These are phyloP conservation scores for Theonella swinhoei DNA, from an alignment of 37 sponge, comb jelly and placozoan genomes.

Conservation along the genomic window DNA sequence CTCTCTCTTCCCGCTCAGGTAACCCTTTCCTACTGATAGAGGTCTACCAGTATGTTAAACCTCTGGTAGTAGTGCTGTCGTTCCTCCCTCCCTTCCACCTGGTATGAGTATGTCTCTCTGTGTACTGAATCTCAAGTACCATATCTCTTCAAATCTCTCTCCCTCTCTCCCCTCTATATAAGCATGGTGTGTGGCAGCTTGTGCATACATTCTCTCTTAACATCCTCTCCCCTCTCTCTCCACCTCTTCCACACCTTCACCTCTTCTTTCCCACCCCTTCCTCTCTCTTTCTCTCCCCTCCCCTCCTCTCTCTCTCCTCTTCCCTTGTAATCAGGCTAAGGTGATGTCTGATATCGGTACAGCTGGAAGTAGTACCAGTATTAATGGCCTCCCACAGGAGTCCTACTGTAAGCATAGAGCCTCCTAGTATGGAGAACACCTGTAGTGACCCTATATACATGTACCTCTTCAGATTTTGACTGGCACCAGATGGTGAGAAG, in stretches of 20 bases:
- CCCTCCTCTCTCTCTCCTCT: background rate
- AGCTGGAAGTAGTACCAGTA: slow-evolving; percentile 52
- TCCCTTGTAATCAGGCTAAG: slow-evolving; percentile 62
- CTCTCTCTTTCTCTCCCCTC: background rate
- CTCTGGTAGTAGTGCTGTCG: slow-evolving; percentile 58
- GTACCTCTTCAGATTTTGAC: slow-evolving; percentile 31
- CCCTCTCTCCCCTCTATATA: background rate
- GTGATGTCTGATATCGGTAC: slow-evolving; percentile 77
- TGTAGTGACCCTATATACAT: background rate
- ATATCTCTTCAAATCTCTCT: background rate
- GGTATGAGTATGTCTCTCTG: slow-evolving; percentile 37
- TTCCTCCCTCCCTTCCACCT: slow-evolving; percentile 85
- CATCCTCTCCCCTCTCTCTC: background rate
- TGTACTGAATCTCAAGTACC: background rate
- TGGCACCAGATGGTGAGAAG: slow-evolving; percentile 31
- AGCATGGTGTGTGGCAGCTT: too few relatives aligned
- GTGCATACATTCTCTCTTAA: background rate
- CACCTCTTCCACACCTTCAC: background rate
- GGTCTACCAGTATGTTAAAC: slow-evolving; percentile 45
- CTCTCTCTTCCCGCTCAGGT: too few relatives aligned
- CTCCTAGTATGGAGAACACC: background rate
- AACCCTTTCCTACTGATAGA: slow-evolving; percentile 68
- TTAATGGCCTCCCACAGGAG: slow-evolving; percentile 56
- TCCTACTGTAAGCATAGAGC: slow-evolving; percentile 40
- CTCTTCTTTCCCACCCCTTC: background rate